Evolutionary conservation across 2,797 vertebrate species (phyloP).

Genomic region (Halcyon smyrnensis): DNA sequence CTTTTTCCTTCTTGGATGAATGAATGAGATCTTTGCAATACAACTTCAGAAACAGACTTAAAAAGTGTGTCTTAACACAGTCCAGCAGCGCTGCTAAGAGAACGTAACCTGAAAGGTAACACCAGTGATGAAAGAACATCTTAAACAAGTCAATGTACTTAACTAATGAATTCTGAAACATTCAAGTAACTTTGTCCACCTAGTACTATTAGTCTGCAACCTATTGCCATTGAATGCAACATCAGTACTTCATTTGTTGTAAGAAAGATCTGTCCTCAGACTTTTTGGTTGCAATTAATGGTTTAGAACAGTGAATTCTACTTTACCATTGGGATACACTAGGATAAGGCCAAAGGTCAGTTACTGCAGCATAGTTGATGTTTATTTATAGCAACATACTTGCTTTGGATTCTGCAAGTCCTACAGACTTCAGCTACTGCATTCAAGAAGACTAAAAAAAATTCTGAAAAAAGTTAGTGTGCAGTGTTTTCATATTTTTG

Average conservation of each 20-base stretch:
- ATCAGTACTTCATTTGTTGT: not conserved
- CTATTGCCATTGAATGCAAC: not conserved
- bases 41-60: not conserved
- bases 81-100: not conserved
- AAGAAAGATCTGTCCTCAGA: not conserved
- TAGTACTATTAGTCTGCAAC: not conserved
- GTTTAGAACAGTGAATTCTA: not conserved
- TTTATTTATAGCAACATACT: not conserved
- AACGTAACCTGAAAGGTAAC: not conserved
- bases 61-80: not conserved
- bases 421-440: not conserved
- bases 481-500: not conserved
- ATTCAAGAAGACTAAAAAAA: not conserved
- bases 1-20: not conserved
- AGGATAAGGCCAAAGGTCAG: not conserved
- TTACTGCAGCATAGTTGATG: rapidly evolving
- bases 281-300: not conserved
- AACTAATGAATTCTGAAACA: not conserved
- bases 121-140: not conserved
- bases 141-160: not conserved
- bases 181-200: not conserved
- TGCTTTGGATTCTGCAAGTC: not conserved
- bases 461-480: not conserved
- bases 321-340: not conserved
- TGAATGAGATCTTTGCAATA: not conserved